phyloP scores from a whole-genome alignment of 2,888 invertebrate genomes.

The Harpalus rubripes region DNA sequence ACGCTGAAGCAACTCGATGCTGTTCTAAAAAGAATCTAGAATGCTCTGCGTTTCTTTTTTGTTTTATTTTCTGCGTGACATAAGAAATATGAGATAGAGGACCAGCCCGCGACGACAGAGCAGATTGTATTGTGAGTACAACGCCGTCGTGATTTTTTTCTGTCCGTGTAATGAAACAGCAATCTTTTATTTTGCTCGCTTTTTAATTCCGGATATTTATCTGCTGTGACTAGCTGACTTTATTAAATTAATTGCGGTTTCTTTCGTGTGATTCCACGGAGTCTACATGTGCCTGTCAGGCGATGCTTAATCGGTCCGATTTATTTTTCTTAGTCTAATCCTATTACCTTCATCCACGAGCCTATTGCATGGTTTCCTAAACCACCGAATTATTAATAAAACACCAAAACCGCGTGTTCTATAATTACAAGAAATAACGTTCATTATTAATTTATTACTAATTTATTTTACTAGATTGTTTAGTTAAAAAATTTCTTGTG shows the following conservation, averaged over 20 bases:
- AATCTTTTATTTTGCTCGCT: conserved; percentile 50
- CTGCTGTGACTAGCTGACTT: conserved; percentile 39
- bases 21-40: conserved; percentile 40
- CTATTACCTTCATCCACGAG: conserved; percentile 4
- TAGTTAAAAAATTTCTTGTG: no score
- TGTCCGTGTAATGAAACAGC: conserved; percentile 52
- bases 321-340: conserved; percentile 35
- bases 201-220: conserved; percentile 48
- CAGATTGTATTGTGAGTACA: conserved; percentile 55
- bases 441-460: no score
- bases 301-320: conserved; percentile 22
- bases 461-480: no score
- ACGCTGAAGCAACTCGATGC: background rate
- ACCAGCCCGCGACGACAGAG: background rate
- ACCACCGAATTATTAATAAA: conserved; percentile 3
- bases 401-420: background rate
- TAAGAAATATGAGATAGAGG: conserved; percentile 57
- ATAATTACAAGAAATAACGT: no score
- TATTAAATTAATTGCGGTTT: conserved; percentile 48
- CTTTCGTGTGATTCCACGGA: conserved; percentile 34
- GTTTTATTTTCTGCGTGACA: conserved; percentile 65
- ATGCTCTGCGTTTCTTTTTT: conserved; percentile 53
- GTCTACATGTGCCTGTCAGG: conserved; percentile 33
- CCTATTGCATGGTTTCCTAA: background rate
- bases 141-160: conserved; percentile 45